Evolutionary conservation across 2,888 invertebrate genomes (phyloP).

Genomic region (Plagodis dolabraria): DNA sequence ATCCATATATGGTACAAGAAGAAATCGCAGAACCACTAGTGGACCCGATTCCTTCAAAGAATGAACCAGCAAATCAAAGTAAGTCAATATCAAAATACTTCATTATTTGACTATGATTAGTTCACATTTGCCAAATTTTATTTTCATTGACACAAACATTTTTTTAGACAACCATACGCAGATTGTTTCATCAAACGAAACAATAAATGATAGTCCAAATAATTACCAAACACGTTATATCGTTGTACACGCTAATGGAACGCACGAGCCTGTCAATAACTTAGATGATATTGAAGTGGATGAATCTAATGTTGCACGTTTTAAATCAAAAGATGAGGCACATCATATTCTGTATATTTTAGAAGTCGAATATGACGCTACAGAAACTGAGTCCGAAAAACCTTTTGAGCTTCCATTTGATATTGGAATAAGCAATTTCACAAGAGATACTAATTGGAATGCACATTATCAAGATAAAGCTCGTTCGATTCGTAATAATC

Average conservation of each 20-base stretch:
- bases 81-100: background rate
- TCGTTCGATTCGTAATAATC: conserved; percentile 1
- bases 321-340: conserved; percentile 10
- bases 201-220: conserved; percentile 3
- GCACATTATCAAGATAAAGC: background rate
- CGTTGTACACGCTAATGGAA: conserved; percentile 57
- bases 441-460: conserved; percentile 5
- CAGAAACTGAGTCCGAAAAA: conserved; percentile 1
- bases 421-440: conserved; percentile 15
- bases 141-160: conserved; percentile 3
- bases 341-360: conserved; percentile 6
- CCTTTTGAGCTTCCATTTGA: conserved; percentile 7
- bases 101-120: background rate
- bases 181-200: conserved; percentile 26
- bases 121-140: background rate
- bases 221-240: conserved; percentile 43
- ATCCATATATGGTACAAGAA: background rate
- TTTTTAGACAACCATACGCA: conserved; percentile 29
- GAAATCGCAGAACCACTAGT: no score
- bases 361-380: conserved; percentile 10
- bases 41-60: background rate
- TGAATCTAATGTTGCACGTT: conserved; percentile 4
- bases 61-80: conserved; percentile 6
- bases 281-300: conserved; percentile 39
- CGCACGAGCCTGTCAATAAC: conserved; percentile 51